phyloP scores from a whole-genome alignment of 1,140 invertebrate species.

The Drosophila erecta region DNA sequence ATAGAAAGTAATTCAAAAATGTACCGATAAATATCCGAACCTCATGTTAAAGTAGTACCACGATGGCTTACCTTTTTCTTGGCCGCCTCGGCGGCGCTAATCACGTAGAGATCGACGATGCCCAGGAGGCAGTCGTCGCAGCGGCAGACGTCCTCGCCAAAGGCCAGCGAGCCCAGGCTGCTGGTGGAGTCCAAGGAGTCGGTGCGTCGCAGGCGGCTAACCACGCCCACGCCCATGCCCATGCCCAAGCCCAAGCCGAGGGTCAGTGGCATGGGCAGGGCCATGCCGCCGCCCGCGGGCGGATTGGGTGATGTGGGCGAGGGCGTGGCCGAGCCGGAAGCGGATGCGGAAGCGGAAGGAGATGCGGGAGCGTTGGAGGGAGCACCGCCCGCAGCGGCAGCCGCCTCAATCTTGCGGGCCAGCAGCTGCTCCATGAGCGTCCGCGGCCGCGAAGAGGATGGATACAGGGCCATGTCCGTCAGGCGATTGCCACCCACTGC shows the following conservation, averaged over 20 bases:
- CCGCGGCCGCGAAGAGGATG: conserved; percentile 86
- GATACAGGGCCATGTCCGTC: conserved; percentile 76
- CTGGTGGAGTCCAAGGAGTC: conserved; percentile 92
- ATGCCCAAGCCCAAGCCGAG: neutral
- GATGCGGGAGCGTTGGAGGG: conserved; percentile 78
- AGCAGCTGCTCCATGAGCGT: conserved; percentile 91
- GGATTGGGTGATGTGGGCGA: conserved; percentile 86
- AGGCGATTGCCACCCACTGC: neutral
- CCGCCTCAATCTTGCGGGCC: conserved; percentile 90
- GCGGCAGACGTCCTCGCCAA: conserved; percentile 89
- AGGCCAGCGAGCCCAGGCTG: conserved; percentile 88
- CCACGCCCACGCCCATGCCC: conserved; percentile 71
- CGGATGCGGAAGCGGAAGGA: conserved; percentile 86
- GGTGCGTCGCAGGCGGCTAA: conserved; percentile 87
- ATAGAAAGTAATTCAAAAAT: too few relatives aligned
- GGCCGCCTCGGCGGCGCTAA: conserved; percentile 86
- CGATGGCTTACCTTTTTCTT: conserved; percentile 89
- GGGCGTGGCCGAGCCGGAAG: conserved; percentile 87
- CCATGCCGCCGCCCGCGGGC: conserved; percentile 73
- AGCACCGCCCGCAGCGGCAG: conserved; percentile 65
- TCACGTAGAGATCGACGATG: conserved; percentile 90
- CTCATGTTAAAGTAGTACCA: neutral
- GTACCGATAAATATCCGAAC: too few relatives aligned
- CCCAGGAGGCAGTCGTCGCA: conserved; percentile 93
- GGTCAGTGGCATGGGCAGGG: neutral